phyloP scores from a whole-genome alignment of 2,113 vertebrate genomes.

The Apteryx owenii region DNA sequence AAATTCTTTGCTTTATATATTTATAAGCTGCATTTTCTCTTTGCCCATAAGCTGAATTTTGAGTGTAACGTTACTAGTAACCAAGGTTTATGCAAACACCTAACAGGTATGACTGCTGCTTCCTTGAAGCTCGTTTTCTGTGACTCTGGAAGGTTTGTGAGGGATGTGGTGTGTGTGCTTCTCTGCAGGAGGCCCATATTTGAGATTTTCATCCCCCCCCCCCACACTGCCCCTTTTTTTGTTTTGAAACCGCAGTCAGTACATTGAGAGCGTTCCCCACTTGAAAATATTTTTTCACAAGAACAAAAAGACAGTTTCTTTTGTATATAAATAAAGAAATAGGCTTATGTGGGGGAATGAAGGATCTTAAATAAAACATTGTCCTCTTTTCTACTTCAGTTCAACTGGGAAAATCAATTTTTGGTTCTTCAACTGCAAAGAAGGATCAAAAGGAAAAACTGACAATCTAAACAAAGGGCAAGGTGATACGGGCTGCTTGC shows the following conservation, averaged over 20 bases:
- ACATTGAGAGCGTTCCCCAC: neutral
- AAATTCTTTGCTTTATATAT: neutral
- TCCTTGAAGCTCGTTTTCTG: neutral
- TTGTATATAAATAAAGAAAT: slow-evolving; percentile 69
- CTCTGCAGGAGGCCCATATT: neutral
- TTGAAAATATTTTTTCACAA: slow-evolving; percentile 55
- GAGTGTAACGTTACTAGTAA: neutral
- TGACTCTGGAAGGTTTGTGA: neutral
- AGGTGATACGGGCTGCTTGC: slow-evolving; percentile 26
- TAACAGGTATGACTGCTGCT: neutral
- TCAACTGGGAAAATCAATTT: slow-evolving; percentile 77
- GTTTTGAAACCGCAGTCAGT: neutral
- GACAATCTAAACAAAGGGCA: slow-evolving; percentile 67
- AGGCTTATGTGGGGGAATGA: slow-evolving; percentile 38
- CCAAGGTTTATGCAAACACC: neutral
- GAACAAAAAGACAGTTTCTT: slow-evolving; percentile 67
- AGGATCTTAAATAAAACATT: slow-evolving; percentile 77
- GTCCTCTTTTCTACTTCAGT: slow-evolving; percentile 53
- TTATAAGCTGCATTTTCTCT: neutral
- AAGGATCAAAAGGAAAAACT: slow-evolving; percentile 75
- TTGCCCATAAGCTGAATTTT: neutral
- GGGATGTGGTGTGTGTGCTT: neutral
- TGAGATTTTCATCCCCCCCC: neutral
- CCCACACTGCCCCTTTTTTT: neutral
- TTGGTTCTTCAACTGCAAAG: slow-evolving; percentile 65